Conservation (phyloP, 1,140 invertebrate genomes). For the Rhyzopertha dominica region DNA sequence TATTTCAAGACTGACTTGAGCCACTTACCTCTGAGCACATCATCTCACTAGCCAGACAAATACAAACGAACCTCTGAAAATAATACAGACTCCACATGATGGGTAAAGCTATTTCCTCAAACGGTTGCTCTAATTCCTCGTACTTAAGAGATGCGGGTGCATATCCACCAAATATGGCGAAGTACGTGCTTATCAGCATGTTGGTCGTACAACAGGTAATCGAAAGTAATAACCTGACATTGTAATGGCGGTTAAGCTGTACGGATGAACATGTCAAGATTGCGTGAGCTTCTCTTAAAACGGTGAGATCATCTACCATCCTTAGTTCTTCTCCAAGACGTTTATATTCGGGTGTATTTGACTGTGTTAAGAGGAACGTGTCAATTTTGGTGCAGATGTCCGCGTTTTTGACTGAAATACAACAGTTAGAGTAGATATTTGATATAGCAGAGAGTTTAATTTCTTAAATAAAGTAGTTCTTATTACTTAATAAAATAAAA, state of each 20-base stretch:
- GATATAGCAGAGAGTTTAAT: too few species aligned
- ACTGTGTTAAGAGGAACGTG: too few species aligned
- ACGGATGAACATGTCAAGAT: background rate
- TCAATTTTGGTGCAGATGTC: too few species aligned
- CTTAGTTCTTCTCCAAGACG: too few species aligned
- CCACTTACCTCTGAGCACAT: too few species aligned
- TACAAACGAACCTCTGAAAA: slow-evolving; percentile 6
- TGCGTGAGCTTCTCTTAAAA: background rate
- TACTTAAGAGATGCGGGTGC: background rate
- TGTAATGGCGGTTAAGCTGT: slow-evolving; percentile 4
- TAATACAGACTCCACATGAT: slow-evolving; percentile 14
- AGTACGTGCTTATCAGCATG: slow-evolving; percentile 10
- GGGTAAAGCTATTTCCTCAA: background rate
- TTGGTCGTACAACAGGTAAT: slow-evolving; percentile 4
- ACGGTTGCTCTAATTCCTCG: background rate
- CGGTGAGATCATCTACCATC: too few species aligned
- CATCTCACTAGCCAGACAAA: slow-evolving; percentile 6
- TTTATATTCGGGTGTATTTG: too few species aligned
- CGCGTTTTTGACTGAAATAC: too few species aligned
- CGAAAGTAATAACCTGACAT: slow-evolving; percentile 5
- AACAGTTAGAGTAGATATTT: too few species aligned
- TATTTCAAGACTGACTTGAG: too few species aligned
- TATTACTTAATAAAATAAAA: too few species aligned
- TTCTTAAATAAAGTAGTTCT: too few species aligned
- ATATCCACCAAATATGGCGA: slow-evolving; percentile 16